Percentiles rank a stretch among this genome's conserved stretches.
phyloP scores from a whole-genome alignment of 2,888 invertebrate genomes.

The Calliphora vomitoria region DNA sequence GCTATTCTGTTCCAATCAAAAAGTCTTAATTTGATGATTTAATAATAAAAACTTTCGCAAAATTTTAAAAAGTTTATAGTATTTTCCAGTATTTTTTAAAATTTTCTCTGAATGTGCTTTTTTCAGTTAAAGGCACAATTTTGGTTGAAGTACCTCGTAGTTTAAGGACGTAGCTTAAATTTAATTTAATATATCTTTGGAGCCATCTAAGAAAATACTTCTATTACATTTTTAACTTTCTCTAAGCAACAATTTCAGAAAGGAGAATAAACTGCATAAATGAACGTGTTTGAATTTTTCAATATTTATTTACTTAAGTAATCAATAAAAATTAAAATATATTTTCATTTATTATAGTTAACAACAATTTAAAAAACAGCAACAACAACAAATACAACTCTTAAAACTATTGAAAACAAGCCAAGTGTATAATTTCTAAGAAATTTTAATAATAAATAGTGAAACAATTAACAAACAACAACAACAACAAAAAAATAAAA shows the following conservation, averaged over 20 bases:
- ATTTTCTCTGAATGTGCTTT: too few species aligned
- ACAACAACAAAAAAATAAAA: background rate
- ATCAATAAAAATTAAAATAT: conserved; percentile 3
- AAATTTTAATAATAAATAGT: conserved; percentile 6
- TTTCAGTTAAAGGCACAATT: too few species aligned
- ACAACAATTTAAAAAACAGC: background rate
- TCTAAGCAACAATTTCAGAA: background rate
- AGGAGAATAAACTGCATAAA: background rate
- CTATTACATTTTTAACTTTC: background rate
- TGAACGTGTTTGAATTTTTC: conserved; percentile 25
- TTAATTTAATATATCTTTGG: too few species aligned
- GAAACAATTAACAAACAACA: background rate
- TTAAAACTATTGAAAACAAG: background rate
- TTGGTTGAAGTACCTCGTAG: too few species aligned
- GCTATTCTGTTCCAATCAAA: too few species aligned
- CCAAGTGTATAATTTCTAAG: conserved; percentile 49
- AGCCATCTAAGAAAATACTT: too few species aligned
- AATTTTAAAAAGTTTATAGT: too few species aligned
- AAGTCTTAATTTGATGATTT: too few species aligned
- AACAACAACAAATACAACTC: background rate
- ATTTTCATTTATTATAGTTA: conserved; percentile 6
- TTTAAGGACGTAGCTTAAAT: too few species aligned
- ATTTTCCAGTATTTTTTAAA: too few species aligned
- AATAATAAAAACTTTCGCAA: too few species aligned
- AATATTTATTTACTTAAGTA: conserved; percentile 24